A percentile compares a stretch with the other conserved stretches of the same genome.
Evolutionary conservation across 2,888 invertebrate species (phyloP).

Genomic region (Eremobia ochroleuca): DNA sequence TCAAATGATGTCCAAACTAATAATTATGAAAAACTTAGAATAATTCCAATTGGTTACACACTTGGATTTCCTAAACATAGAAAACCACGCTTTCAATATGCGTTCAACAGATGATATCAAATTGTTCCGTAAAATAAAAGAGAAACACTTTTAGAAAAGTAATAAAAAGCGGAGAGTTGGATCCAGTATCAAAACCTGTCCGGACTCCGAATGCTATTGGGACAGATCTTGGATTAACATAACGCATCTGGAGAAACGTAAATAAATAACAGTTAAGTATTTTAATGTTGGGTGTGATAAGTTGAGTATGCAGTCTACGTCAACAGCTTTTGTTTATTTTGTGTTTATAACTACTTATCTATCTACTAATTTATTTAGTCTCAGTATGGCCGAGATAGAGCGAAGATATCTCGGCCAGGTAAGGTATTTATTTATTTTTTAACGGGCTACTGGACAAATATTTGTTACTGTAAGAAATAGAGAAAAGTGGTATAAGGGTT

Average conservation of each 20-base stretch:
- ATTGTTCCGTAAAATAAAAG: not conserved
- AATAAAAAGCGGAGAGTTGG: not conserved
- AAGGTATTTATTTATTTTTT: no score
- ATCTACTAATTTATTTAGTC: no score
- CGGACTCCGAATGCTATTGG: not conserved
- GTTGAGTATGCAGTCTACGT: not conserved
- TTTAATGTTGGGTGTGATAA: constrained; percentile 30
- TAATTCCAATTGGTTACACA: not conserved
- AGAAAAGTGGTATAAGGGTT: no score
- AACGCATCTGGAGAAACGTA: constrained; percentile 13
- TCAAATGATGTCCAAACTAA: not conserved
- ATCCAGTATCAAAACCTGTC: constrained; percentile 27
- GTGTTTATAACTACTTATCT: no score
- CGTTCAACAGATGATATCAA: not conserved
- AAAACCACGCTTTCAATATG: no score
- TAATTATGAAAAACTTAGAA: not conserved
- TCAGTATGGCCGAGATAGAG: no score
- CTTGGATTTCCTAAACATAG: not conserved
- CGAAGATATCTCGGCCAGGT: no score
- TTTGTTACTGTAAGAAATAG: no score
- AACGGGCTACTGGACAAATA: no score
- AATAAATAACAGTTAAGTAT: constrained; percentile 22
- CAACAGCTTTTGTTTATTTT: not conserved
- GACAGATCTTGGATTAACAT: constrained; percentile 32
- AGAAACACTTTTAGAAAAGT: not conserved